Evolutionary conservation across 2,888 invertebrate genomes (phyloP).

Genomic region (Drosophila atripex): DNA sequence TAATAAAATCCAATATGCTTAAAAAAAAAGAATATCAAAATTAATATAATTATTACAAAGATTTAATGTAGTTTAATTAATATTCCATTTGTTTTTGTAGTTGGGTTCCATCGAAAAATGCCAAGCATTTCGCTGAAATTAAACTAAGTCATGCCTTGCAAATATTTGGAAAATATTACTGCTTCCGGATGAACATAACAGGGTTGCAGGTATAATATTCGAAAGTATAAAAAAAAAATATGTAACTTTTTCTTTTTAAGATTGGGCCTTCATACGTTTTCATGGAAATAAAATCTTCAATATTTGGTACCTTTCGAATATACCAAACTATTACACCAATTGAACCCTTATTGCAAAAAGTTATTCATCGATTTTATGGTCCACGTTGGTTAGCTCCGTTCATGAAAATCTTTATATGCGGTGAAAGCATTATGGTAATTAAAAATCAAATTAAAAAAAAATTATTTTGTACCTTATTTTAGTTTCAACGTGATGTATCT

Average conservation of each 20-base stretch:
- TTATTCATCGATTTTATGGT: constrained; percentile 91
- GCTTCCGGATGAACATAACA: constrained; percentile 86
- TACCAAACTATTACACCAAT: constrained; percentile 92
- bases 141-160: constrained; percentile 87
- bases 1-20: too few species aligned
- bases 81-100: constrained; percentile 44
- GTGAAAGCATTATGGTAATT: constrained; percentile 89
- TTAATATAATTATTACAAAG: too few species aligned
- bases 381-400: constrained; percentile 86
- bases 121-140: constrained; percentile 87
- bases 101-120: constrained; percentile 84
- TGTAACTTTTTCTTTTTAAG: constrained; percentile 73
- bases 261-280: constrained; percentile 92
- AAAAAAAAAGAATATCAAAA: too few species aligned
- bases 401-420: constrained; percentile 87
- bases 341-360: constrained; percentile 90
- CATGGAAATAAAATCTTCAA: constrained; percentile 86
- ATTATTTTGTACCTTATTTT: constrained; percentile 56
- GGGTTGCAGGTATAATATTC: constrained; percentile 86
- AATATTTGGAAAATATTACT: constrained; percentile 86
- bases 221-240: not conserved
- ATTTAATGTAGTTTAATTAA: not conserved
- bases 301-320: constrained; percentile 87
- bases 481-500: constrained; percentile 93
- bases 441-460: not conserved